phyloP scores from a whole-genome alignment of 2,797 vertebrate genomes.

The Pygocentrus nattereri region DNA sequence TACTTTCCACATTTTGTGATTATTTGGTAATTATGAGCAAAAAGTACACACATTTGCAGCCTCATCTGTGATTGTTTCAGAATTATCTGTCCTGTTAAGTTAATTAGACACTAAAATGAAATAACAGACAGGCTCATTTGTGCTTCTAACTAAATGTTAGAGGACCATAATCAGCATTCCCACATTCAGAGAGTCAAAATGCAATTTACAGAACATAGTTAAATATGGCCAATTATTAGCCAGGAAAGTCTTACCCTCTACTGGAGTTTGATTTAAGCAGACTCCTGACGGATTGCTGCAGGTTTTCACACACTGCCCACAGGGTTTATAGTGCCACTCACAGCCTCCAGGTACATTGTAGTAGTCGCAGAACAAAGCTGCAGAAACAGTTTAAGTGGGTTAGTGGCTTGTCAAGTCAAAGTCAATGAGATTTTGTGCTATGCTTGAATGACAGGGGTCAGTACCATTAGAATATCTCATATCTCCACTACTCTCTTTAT shows the following conservation, averaged over 20 bases:
- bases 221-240: not conserved
- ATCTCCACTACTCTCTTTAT: too few relatives aligned
- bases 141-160: too few relatives aligned
- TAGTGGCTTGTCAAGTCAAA: not conserved
- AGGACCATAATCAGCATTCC: too few relatives aligned
- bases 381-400: not conserved
- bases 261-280: slow-evolving; percentile 71
- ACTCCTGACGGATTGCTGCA: slow-evolving; percentile 77
- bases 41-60: too few relatives aligned
- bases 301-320: slow-evolving; percentile 80
- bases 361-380: slow-evolving; percentile 74
- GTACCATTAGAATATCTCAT: not conserved
- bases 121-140: too few relatives aligned
- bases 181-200: too few relatives aligned
- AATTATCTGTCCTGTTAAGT: too few relatives aligned
- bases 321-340: slow-evolving; percentile 82
- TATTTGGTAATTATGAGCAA: too few relatives aligned
- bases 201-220: too few relatives aligned
- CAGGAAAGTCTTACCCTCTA: slow-evolving; percentile 77
- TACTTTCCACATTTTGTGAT: too few relatives aligned
- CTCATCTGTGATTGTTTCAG: too few relatives aligned
- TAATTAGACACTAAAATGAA: too few relatives aligned
- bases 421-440: not conserved
- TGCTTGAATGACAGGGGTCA: not conserved
- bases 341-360: slow-evolving; percentile 77